Base-by-base conservation (phyloP, 2,888 invertebrate genomes). In the Bombylius discolor region DNA sequence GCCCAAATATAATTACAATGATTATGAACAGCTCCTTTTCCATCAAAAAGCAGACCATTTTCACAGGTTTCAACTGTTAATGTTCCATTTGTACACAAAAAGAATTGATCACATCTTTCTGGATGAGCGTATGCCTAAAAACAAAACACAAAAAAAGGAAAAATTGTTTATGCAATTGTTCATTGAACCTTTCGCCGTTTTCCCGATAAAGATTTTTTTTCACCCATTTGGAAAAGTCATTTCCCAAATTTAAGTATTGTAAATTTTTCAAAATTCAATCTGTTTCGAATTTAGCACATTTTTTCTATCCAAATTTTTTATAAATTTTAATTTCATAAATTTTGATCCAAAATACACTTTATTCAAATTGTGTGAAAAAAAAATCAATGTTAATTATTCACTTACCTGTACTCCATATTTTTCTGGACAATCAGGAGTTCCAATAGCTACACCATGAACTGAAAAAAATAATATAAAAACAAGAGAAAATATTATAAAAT, bases 1-100 rank as follows among this genome's bases (percentile, higher is more conserved):
- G 88, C 92, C 94, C 94, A 94, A 76, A 90, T 79, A 76, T 93
- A 94, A 78, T 92, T 92, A 80, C 94, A 95, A 76, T 93, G 91
- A 72, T 93, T 85, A 77, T 93, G 86, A 0, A 89, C 87, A 31
- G 84, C 83, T 3, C 93, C 93, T 68, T 90, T 89, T 57, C 93
- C 93, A 70, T 92, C 92, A 69, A 89, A 94, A 47, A 94, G 78
- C 39, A 95, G 79, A 5, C 94, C 94, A 67, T 95, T 94, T 70
- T 91, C 93, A 68, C 94, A 95, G 36, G 85, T 87, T 71, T 94
- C 94, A 62, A 90, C 82, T 4, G 90, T 91, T 67, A 93, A 73
- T 4, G 91, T 89, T 49, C 94, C 93, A 70, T 94, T 94, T 61
- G 86, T 88, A 73, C 94, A 95, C 46, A 92, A 81, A 79, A 90